Evolutionary conservation across 2,797 vertebrate species (phyloP).

Genomic region (Semaprochilodus insignis): DNA sequence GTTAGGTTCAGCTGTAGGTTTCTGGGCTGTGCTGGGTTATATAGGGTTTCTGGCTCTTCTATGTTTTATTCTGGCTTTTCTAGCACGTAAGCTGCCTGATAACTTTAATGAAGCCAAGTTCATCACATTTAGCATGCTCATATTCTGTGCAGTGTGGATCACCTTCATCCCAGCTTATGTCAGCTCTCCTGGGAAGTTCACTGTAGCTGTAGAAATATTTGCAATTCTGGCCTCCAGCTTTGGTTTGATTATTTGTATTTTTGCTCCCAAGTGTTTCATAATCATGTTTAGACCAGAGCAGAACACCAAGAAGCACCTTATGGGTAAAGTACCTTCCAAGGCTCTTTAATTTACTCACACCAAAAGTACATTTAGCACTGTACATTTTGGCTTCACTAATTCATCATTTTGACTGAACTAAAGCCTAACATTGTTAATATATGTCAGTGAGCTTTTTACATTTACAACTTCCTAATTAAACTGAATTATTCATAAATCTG

Average conservation of each 20-base stretch:
- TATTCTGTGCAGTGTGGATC: not conserved
- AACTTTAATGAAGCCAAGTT: not conserved
- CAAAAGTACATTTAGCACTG: too few species aligned
- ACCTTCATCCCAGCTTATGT: not conserved
- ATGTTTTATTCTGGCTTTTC: not conserved
- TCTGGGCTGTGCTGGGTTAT: not conserved
- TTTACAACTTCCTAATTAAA: too few species aligned
- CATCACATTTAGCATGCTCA: not conserved
- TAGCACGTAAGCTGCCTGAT: not conserved
- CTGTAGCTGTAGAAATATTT: not conserved
- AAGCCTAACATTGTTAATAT: too few species aligned
- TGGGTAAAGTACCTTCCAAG: not conserved
- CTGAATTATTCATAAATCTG: too few species aligned
- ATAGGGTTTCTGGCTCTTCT: not conserved
- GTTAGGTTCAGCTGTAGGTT: not conserved
- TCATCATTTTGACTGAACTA: too few species aligned
- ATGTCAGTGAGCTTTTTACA: too few species aligned
- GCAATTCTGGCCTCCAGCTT: constrained; percentile 9
- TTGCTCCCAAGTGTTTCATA: constrained; percentile 45
- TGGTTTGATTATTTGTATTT: constrained; percentile 47
- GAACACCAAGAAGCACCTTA: not conserved
- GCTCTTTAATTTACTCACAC: not conserved
- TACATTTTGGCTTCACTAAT: too few species aligned
- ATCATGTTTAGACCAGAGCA: constrained; percentile 38
- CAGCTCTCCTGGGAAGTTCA: not conserved